Evolutionary conservation across 2,888 invertebrate species (phyloP), one percentile per base, ranked within the genome.

Genomic region (Patella caerulea): DNA sequence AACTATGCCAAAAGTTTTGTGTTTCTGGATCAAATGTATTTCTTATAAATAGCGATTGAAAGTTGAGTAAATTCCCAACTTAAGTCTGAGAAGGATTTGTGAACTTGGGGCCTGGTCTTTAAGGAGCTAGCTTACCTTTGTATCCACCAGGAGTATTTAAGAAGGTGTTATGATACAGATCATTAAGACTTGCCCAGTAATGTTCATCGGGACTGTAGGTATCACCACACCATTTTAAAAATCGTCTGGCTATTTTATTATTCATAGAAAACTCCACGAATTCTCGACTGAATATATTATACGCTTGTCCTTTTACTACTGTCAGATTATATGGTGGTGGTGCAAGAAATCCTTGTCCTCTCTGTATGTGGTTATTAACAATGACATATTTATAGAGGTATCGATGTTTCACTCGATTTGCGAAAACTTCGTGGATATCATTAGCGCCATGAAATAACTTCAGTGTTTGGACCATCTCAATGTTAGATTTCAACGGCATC

Each of bases 191-290:
- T 0, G 88, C 81, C 89, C 89, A 90, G 76, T 83, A 87, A 74
- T 87, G 85, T 78, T 90, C 90, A 79, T 90, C 90, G 0, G 89
- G 87, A 54, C 87, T 88, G 55, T 83, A 83, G 2, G 86, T 86
- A 74, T 86, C 87, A 1, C 76, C 71, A n/a, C 83, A 79, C 88
- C 88, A 90, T 1, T 83, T 78, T 1, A 88, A 75, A 17, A 90
- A 81, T 29, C 82, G 81, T 52, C 72, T 72, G 0, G 85, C 84
- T 7, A 75, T 78, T 34, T 74, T 29, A 75, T 88, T 81, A 7
- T 71, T 80, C 5, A 88, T 70, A 2, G 83, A 80, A 79, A 85
- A 89, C 34, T 87, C 79, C 7, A 88, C 85, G 78, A 89, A 87
- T 2, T 79, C 72, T 55, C 86, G 76, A 73, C 84, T 86, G 74